Conservation (phyloP, 2,888 invertebrate species). For the Ophioninae sp. region DNA sequence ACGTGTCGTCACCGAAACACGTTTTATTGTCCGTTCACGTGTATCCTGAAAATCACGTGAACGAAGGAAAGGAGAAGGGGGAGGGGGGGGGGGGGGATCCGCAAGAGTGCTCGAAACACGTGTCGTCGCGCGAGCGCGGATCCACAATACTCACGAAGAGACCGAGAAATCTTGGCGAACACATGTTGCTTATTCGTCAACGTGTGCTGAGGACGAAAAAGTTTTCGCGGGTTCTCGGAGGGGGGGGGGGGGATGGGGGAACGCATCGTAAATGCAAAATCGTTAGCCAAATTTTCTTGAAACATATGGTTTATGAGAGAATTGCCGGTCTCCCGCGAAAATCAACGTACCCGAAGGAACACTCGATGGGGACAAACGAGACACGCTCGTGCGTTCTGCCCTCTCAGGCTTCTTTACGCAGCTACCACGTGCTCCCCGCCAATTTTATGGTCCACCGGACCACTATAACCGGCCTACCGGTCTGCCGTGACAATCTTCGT, state of each 20-base stretch:
- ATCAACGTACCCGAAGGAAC: conserved; percentile 30
- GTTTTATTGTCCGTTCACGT: conserved; percentile 49
- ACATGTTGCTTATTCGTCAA: conserved; percentile 65
- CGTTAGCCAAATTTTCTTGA: conserved; percentile 52
- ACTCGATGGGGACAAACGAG: not conserved
- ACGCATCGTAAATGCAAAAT: conserved; percentile 68
- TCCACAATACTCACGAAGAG: conserved; percentile 14
- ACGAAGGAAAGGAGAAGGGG: too few species aligned
- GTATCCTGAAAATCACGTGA: conserved; percentile 57
- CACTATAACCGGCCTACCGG: conserved; percentile 14
- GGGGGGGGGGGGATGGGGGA: too few species aligned
- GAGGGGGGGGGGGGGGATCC: too few species aligned
- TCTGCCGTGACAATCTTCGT: conserved; percentile 24
- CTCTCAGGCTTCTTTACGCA: not conserved
- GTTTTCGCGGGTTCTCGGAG: conserved; percentile 36
- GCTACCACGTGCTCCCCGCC: conserved; percentile 29
- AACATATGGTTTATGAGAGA: conserved; percentile 56
- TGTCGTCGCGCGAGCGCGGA: conserved; percentile 37
- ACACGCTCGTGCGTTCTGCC: conserved; percentile 24
- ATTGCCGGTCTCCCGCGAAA: conserved; percentile 55
- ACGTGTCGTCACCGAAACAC: not conserved
- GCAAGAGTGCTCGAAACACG: conserved; percentile 55
- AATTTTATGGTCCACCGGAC: conserved; percentile 51
- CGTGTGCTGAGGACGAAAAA: conserved; percentile 34
- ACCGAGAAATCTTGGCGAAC: conserved; percentile 59